Evolutionary conservation across 2,888 invertebrate species (phyloP).

Genomic region (Callimorpha dominula): DNA sequence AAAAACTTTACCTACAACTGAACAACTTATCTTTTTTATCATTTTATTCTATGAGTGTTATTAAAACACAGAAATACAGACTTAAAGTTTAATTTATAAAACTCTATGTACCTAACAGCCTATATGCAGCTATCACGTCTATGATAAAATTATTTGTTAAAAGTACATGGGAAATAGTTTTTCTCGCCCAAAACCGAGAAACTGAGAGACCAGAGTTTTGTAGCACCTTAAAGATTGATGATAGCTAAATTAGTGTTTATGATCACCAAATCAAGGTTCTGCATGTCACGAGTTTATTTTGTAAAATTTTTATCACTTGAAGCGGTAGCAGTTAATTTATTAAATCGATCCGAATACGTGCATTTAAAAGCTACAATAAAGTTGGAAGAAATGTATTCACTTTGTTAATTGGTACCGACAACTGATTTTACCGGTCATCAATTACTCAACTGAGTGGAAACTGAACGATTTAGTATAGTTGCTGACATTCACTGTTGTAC

Average conservation of each 20-base stretch:
- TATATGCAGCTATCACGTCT: background rate
- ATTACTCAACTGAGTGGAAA: constrained; percentile 22
- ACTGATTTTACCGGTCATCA: constrained; percentile 42
- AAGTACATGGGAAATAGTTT: background rate
- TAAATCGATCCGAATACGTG: constrained; percentile 10
- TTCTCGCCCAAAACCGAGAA: background rate
- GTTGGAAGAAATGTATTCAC: constrained; percentile 38
- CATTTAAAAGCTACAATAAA: constrained; percentile 37
- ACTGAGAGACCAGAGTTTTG: background rate
- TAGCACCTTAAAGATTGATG: background rate
- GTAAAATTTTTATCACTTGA: constrained; percentile 31
- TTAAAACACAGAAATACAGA: background rate
- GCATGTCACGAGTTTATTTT: background rate
- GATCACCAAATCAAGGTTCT: background rate
- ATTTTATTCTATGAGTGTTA: too few species aligned
- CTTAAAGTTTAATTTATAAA: background rate
- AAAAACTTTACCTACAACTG: too few species aligned
- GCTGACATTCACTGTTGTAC: background rate
- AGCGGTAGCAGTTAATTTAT: constrained; percentile 53
- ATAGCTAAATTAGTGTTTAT: background rate
- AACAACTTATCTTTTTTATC: too few species aligned
- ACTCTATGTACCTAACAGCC: background rate
- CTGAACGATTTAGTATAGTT: background rate
- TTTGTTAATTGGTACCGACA: constrained; percentile 36
- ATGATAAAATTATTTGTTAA: background rate